phyloP scores from a whole-genome alignment of 2,113 vertebrate genomes.

The Litocranius walleri region DNA sequence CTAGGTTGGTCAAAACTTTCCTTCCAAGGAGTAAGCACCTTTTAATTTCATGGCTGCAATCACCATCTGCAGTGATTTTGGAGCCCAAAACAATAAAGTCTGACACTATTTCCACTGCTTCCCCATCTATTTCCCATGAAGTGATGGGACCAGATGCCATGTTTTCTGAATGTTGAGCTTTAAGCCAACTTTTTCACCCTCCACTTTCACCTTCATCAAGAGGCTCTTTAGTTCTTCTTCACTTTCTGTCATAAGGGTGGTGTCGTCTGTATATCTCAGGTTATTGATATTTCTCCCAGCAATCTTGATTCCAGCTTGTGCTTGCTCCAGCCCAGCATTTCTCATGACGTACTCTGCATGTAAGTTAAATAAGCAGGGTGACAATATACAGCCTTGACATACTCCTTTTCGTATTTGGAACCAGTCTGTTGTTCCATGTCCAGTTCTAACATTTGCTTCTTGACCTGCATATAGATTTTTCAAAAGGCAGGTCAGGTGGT shows the following conservation, averaged over 20 bases:
- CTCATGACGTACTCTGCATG: neutral
- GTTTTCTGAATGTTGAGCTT: neutral
- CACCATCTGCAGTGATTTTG: neutral
- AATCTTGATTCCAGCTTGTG: neutral
- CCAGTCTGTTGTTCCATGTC: too few relatives aligned
- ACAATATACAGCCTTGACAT: rapidly evolving
- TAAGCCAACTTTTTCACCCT: neutral
- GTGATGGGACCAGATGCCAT: neutral
- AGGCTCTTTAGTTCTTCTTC: neutral
- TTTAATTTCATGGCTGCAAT: neutral
- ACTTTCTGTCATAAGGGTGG: neutral
- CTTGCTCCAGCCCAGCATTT: rapidly evolving
- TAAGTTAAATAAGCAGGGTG: neutral
- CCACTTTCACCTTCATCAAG: neutral
- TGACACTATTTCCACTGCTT: neutral
- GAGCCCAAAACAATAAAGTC: rapidly evolving
- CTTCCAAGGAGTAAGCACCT: neutral
- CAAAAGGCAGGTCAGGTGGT: neutral
- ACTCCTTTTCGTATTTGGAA: neutral
- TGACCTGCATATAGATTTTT: too few relatives aligned
- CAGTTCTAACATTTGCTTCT: too few relatives aligned
- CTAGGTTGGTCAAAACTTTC: neutral
- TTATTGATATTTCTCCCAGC: neutral
- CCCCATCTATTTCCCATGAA: neutral
- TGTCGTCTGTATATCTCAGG: neutral